Evolutionary conservation across 2,113 vertebrate genomes (phyloP).

Genomic region (Toxotes chatareus): DNA sequence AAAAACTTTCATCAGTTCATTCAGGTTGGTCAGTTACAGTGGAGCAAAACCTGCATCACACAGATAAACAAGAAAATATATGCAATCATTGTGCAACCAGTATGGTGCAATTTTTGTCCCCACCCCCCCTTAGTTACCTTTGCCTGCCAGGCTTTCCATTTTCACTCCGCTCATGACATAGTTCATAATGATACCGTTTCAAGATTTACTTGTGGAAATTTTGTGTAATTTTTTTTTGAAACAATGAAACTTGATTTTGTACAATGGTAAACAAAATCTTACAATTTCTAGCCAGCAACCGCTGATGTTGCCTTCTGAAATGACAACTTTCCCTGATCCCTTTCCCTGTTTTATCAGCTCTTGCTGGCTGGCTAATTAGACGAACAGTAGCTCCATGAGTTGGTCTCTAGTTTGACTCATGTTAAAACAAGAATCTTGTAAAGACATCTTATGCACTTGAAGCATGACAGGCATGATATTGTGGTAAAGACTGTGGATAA

Average conservation of each 20-base stretch:
- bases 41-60: constrained; percentile 26
- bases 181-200: not conserved
- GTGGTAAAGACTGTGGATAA: not conserved
- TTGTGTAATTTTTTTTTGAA: too few species aligned
- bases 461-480: not conserved
- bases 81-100: not conserved
- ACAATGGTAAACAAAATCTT: not conserved
- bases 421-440: not conserved
- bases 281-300: not conserved
- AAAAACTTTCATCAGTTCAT: constrained; percentile 32
- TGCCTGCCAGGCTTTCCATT: not conserved
- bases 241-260: too few species aligned
- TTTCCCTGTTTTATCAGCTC: not conserved
- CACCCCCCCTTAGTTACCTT: not conserved
- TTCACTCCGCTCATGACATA: not conserved
- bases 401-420: not conserved
- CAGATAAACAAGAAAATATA: constrained; percentile 16
- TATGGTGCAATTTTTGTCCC: not conserved
- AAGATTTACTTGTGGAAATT: too few species aligned
- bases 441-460: not conserved
- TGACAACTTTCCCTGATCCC: not conserved
- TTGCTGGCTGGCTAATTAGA: not conserved
- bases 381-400: not conserved
- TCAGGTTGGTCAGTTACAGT: constrained; percentile 37
- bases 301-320: not conserved